Evolutionary conservation across 2,888 invertebrate genomes (phyloP), one percentile per base, ranked within the genome.

Genomic region (Euproctis similis): DNA sequence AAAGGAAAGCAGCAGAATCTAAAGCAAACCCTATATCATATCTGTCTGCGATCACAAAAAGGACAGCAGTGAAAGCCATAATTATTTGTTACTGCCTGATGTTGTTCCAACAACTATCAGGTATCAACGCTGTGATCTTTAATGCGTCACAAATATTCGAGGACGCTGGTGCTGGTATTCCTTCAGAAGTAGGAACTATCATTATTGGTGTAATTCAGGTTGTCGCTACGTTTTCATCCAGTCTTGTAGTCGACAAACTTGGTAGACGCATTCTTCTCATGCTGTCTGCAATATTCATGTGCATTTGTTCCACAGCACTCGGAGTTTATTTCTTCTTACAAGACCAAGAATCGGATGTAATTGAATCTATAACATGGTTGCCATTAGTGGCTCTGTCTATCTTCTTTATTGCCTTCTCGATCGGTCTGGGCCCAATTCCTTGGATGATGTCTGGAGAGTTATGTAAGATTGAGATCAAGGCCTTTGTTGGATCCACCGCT

Each of bases 31-130:
- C 85, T 1, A 72, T 87, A 0, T 87, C 91, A 0, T 85, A 91
- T 34, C 31, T 54, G 4, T 58, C 77, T 1, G 87, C 89, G 0
- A 86, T 92, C 7, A 82, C 80, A 1, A 87, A 89, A 26, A 88
- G 76, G 39, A 87, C 88, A 0, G 88, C 91, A 0, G 64, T 87
- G 11, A 91, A 88, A 59, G 92, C 91, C 0, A 70, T 93, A 2
- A 33, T 89, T 8, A 92, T 94, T 34, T 90, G 90, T 41, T 89
- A 92, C 58, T 89, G 91, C 2, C 85, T 96, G 4, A 96, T 96
- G 95, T 78, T 95, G 52, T 93, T 96, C 76, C 97, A 97, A 62
- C 96, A 96, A 65, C 80, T 95, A 31, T 90, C 92, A 36, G 94
- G 94, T 19, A 89, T 94, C 27, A 95, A 95, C 53, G 92, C 93